Evolutionary conservation across 2,888 invertebrate species (phyloP), one percentile per base, ranked within the genome.

Genomic region (Tridacna gigas): DNA sequence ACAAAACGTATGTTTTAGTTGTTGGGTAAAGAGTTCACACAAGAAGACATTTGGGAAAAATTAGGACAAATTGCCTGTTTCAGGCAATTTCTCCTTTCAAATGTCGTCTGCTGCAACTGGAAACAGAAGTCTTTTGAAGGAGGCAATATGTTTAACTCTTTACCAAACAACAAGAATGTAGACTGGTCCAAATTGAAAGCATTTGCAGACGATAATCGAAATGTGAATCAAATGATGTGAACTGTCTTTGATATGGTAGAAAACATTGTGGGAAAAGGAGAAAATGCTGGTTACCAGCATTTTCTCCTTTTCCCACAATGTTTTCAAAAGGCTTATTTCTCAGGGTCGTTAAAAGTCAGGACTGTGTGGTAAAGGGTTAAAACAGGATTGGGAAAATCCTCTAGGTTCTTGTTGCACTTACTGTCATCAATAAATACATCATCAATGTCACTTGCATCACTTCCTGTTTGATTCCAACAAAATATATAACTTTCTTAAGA

Each of bases 371-470:
- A 63, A n/a, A 63, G 56, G 56, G 63, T 63, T 63, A 13, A 63
- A 63, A 63, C 13, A 13, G 26, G 26, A n/a, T 63, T 3, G 22
- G 1, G 63, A 63, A 4, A 37, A 37, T 37, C 37, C 37, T 4
- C 37, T 37, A 37, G 7, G 37, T 37, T 7, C 37, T 37, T 25
- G 13, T 65, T 37, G 28, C 48, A 75, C 75, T 75, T 77, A 66
- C 66, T 45, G 25, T 77, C 77, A 26, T 66, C 51, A 15, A 80
- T 60, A 69, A 84, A 84, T 12, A 84, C 84, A 80, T 84, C 84
- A 71, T 84, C 84, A 71, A 75, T 51, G 67, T 84, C 84, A 74
- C 84, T 84, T 28, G 77, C 74, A 61, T 74, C 75, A 73, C 84
- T 84, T 45, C 84, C 84, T 84, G 78, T 56, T 56, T 56, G 56